These are phyloP conservation scores for Cloeon dipterum DNA, from an alignment of 2,888 invertebrate species.

Conservation along the genomic window DNA sequence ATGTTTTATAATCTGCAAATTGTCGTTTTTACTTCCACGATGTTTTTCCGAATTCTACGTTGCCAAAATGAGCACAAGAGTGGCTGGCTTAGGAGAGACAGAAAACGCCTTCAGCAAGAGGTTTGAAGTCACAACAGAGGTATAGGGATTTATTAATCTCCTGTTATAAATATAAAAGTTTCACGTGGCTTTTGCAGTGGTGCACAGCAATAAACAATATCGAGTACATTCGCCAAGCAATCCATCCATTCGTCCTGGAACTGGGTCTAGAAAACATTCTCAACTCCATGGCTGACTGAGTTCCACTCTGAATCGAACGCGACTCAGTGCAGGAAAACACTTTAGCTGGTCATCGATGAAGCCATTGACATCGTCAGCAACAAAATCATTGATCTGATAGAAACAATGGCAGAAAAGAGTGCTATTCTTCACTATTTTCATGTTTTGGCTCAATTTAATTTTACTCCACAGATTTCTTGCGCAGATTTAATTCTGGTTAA, in stretches of 20 bases:
- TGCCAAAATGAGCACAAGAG: conserved; percentile 55
- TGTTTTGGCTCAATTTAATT: too few relatives aligned
- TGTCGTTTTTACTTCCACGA: too few relatives aligned
- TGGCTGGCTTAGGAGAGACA: conserved; percentile 34
- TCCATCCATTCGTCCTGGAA: conserved; percentile 65
- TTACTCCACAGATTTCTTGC: too few relatives aligned
- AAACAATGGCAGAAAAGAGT: conserved; percentile 60
- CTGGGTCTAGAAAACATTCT: conserved; percentile 59
- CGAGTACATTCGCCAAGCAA: conserved; percentile 73
- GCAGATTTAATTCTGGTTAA: too few relatives aligned
- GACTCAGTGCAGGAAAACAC: conserved; percentile 54
- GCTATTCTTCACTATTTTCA: too few relatives aligned
- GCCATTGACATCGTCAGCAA: conserved; percentile 71
- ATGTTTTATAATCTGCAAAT: too few relatives aligned
- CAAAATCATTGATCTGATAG: conserved; percentile 68
- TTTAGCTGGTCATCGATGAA: conserved; percentile 63
- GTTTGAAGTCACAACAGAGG: conserved; percentile 56
- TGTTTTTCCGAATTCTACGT: conserved; percentile 81
- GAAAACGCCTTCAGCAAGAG: conserved; percentile 35
- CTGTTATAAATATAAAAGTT: background rate
- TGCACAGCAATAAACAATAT: conserved; percentile 94
- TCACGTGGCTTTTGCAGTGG: too few relatives aligned
- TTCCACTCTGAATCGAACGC: conserved; percentile 50
- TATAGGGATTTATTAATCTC: conserved; percentile 8
- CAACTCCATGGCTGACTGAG: conserved; percentile 43